These are phyloP conservation scores for Lucifuga dentata DNA, from an alignment of 2,113 vertebrate genomes.

Conservation along the genomic window DNA sequence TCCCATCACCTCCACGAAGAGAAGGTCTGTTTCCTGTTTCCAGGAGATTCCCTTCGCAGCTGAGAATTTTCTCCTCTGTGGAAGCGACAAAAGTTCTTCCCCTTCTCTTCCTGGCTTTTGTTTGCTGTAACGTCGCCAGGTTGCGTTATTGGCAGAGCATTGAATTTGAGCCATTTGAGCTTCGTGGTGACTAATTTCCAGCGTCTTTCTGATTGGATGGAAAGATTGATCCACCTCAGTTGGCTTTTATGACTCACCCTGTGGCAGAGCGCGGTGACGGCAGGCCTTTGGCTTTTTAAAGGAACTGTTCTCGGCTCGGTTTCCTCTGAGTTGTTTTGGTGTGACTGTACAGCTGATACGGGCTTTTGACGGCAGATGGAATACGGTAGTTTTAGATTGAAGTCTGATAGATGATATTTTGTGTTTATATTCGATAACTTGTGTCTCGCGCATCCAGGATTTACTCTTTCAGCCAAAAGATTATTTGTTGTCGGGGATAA, in stretches of 20 bases:
- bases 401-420: too few relatives aligned
- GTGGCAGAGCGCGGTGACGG: too few relatives aligned
- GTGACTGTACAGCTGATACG: too few relatives aligned
- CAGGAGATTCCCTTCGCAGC: constrained; percentile 24
- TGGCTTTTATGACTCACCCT: constrained; percentile 38
- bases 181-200: constrained; percentile 39
- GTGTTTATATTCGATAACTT: too few relatives aligned
- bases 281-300: too few relatives aligned
- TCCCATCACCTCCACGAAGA: constrained; percentile 57
- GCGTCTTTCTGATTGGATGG: constrained; percentile 25
- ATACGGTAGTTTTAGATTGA: too few relatives aligned
- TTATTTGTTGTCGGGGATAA: too few relatives aligned
- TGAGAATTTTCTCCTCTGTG: neutral
- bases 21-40: constrained; percentile 64
- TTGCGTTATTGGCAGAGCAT: constrained; percentile 56
- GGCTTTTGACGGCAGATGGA: too few relatives aligned
- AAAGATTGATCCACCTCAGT: constrained; percentile 38
- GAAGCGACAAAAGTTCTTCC: constrained; percentile 20
- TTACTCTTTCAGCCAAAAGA: too few relatives aligned
- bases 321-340: too few relatives aligned
- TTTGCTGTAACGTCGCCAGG: constrained; percentile 33
- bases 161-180: constrained; percentile 38
- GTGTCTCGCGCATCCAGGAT: too few relatives aligned
- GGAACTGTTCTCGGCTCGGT: too few relatives aligned
- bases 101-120: constrained; percentile 1